phyloP scores from a whole-genome alignment of 2,113 vertebrate genomes.

The Scomber japonicus region DNA sequence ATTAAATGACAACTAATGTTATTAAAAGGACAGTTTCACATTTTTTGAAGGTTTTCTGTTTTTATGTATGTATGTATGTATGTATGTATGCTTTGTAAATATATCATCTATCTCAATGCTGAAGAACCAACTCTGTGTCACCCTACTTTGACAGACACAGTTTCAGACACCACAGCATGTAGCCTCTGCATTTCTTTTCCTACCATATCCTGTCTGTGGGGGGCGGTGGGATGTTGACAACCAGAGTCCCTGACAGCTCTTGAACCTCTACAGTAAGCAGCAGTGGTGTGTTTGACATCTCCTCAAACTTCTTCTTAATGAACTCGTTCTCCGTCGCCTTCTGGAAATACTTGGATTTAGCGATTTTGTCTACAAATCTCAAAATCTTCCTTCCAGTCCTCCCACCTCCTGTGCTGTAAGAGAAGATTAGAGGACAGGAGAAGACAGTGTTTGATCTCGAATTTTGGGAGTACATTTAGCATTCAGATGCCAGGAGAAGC shows the following conservation, averaged over 20 bases:
- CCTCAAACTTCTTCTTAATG: conserved; percentile 93
- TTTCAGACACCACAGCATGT: not conserved
- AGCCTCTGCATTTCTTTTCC: not conserved
- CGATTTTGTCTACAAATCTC: conserved; percentile 91
- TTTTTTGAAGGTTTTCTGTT: not conserved
- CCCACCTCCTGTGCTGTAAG: conserved; percentile 69
- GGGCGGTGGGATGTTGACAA: conserved; percentile 89
- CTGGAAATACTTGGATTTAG: conserved; percentile 94
- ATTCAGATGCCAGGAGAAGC: conserved; percentile 23
- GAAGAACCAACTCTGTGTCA: not conserved
- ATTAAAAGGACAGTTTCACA: no score
- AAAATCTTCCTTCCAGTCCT: conserved; percentile 90
- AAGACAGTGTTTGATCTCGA: not conserved
- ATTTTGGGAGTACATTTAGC: conserved; percentile 24
- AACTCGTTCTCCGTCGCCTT: conserved; percentile 91
- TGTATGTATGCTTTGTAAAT: not conserved
- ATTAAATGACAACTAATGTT: no score
- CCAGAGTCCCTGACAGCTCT: conserved; percentile 88
- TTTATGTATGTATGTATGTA: no score
- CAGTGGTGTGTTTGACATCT: conserved; percentile 91
- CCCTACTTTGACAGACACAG: no score
- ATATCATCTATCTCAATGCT: not conserved
- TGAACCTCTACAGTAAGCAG: conserved; percentile 91
- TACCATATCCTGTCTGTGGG: conserved; percentile 93
- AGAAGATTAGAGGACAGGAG: conserved; percentile 55